Base-by-base conservation (phyloP, 2,113 vertebrate genomes). In the Dipodomys merriami region DNA sequence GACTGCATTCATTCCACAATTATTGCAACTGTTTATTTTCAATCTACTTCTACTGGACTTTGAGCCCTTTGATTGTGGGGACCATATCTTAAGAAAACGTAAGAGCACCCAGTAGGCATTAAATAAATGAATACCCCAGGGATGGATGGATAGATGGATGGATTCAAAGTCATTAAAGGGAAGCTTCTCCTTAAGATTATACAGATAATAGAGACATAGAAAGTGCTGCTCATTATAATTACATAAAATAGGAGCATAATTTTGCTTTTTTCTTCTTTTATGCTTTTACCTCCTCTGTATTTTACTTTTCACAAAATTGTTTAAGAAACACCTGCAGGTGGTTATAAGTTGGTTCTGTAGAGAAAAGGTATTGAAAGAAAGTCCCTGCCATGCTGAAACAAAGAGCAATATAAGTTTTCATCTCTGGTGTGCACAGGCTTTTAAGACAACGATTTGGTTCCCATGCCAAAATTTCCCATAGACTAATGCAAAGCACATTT, bases 361-460 rank as follows among this genome's bases (percentile, higher is more conserved):
- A 76, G n/a, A 86, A 62, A 83, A 15, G 39, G 16, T 10, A 88
- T 35, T 79, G 86, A 91, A 94, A 86, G 77, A 85, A 95, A 87
- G 49, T 46, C 39, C 49, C 74, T 91, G 15, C 65, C 29, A 35
- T 33, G 39, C n/a, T 92, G 44, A 90, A 91, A 92, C 65, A 94
- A 93, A 73, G 23, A 91, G 53, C 11, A 82, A 89, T 94, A 90
- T 91, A 92, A 95, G 92, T 95, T 92, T 57, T 68, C 93, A 76
- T 80, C 57, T 49, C 91, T 83, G 69, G 27, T 64, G 89, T 6
- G 19, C 39, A 74, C 7, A 82, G 65, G 73, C 86, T 96, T 95
- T 97, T 95, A 94, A 95, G 49, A 93, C 91, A 94, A 93, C 91
- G 67, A 85, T 78, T 86, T 62, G 84, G 69, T 73, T 92, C 29